Conservation (phyloP, 1,140 invertebrate genomes). For the Trachymyrmex septentrionalis region DNA sequence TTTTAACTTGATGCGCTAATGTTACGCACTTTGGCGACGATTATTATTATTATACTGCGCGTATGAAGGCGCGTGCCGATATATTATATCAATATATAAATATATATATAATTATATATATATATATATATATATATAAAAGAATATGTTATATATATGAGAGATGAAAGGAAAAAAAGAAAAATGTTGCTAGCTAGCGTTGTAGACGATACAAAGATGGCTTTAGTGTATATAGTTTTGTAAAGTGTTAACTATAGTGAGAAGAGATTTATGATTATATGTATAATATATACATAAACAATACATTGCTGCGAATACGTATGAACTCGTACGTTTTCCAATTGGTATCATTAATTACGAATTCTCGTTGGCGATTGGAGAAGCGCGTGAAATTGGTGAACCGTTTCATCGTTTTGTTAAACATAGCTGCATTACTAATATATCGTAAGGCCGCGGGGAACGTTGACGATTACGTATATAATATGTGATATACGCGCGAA, state of each 20-base stretch:
- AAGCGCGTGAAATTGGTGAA: conserved; percentile 70
- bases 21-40: conserved; percentile 76
- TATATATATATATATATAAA: conserved; percentile 21
- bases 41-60: conserved; percentile 56
- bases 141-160: conserved; percentile 46
- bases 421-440: conserved; percentile 78
- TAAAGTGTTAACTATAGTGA: conserved; percentile 85
- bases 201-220: conserved; percentile 81
- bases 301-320: conserved; percentile 35
- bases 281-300: conserved; percentile 17
- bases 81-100: conserved; percentile 43
- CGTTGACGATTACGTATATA: conserved; percentile 78
- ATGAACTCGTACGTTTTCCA: conserved; percentile 16
- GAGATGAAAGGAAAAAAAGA: conserved; percentile 46
- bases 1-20: conserved; percentile 78
- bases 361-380: conserved; percentile 25
- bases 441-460: conserved; percentile 74
- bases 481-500: conserved; percentile 80
- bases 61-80: conserved; percentile 6
- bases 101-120: background rate
- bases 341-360: conserved; percentile 39
- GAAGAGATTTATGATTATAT: conserved; percentile 60
- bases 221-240: conserved; percentile 87
- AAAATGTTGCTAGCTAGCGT: conserved; percentile 81
- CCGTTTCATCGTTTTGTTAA: conserved; percentile 78